Conservation (phyloP, 2,113 vertebrate genomes). For the Spea bombifrons region DNA sequence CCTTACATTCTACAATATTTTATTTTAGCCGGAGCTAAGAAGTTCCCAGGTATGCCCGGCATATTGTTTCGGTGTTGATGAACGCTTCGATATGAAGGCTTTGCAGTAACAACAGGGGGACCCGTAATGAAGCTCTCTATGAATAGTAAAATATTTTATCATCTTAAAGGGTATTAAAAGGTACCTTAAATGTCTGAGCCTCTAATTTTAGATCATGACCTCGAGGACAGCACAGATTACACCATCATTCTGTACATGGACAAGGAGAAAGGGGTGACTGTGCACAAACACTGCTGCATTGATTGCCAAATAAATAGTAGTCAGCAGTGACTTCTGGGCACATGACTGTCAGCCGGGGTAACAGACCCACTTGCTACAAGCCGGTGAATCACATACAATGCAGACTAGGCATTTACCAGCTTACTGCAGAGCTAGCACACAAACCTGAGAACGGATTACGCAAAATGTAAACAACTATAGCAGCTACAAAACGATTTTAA, state of each 20-base stretch:
- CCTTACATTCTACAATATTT: too few species aligned
- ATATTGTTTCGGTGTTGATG: too few species aligned
- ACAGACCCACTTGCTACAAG: background rate
- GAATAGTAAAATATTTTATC: too few species aligned
- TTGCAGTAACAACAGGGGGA: too few species aligned
- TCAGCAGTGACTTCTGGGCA: constrained; percentile 24
- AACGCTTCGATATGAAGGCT: too few species aligned
- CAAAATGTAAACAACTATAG: background rate
- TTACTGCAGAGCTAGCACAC: background rate
- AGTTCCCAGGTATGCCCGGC: too few species aligned
- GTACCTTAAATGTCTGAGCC: too few species aligned
- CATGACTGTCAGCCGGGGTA: constrained; percentile 27
- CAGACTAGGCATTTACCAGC: background rate
- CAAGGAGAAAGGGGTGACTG: background rate
- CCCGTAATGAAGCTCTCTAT: too few species aligned
- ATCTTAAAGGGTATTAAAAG: too few species aligned
- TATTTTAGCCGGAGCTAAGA: too few species aligned
- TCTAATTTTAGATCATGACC: too few species aligned
- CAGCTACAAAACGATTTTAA: background rate
- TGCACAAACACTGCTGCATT: constrained; percentile 9
- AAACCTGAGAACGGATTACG: background rate
- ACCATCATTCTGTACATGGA: background rate
- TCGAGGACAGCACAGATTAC: background rate
- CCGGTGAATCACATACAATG: background rate
- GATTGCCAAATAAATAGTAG: background rate